Evolutionary conservation across 1,140 invertebrate species (phyloP).

Genomic region (Daktulosphaira vitifoliae): DNA sequence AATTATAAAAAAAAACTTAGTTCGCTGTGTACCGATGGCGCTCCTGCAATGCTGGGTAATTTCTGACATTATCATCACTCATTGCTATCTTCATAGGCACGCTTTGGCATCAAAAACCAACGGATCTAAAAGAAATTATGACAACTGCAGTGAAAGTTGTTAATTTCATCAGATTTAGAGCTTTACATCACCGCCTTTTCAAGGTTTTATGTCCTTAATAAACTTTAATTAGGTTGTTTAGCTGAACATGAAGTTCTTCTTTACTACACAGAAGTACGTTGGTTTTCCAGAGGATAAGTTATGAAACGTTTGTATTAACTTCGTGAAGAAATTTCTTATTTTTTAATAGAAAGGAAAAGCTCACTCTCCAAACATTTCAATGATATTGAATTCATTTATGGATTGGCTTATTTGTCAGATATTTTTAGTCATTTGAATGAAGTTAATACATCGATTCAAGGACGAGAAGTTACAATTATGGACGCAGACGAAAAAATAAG

Average conservation of each 20-base stretch:
- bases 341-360: not conserved
- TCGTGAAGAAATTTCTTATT: not conserved
- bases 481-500: no score
- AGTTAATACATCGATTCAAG: no score
- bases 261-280: no score
- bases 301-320: not conserved
- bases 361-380: no score
- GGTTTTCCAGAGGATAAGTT: no score
- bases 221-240: no score
- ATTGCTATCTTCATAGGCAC: not conserved
- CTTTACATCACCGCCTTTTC: not conserved
- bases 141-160: slow-evolving; percentile 12
- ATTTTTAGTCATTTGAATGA: slow-evolving; percentile 7
- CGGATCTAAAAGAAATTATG: slow-evolving; percentile 1
- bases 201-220: not conserved
- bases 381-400: no score
- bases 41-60: not conserved
- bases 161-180: slow-evolving; percentile 4
- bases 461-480: not conserved
- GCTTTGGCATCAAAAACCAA: slow-evolving; percentile 2
- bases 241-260: slow-evolving; percentile 12
- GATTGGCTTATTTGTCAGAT: slow-evolving; percentile 1
- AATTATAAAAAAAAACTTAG: not conserved
- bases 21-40: not conserved
- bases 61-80: not conserved